Percentiles rank a stretch among this genome's conserved stretches.
Evolutionary conservation across 2,113 vertebrate species (phyloP).

Genomic region (Bettongia penicillata): DNA sequence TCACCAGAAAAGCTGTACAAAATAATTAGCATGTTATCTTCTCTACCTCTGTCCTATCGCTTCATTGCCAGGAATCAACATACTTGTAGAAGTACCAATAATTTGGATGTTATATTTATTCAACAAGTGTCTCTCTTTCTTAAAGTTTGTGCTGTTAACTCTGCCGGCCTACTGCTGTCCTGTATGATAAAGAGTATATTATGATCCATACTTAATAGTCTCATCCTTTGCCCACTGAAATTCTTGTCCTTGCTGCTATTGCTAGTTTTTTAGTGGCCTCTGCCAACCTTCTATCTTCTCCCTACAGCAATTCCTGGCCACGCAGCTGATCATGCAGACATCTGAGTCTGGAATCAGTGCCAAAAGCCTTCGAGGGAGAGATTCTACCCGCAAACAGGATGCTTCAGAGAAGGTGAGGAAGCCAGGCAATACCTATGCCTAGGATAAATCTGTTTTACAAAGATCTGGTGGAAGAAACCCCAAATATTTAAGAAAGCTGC

Average conservation of each 20-base stretch:
- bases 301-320: slow-evolving; percentile 97
- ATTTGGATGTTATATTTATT: not conserved
- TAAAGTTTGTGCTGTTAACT: not conserved
- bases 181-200: not conserved
- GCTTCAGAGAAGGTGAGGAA: slow-evolving; percentile 96
- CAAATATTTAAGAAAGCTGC: slow-evolving; percentile 55
- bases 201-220: not conserved
- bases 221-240: not conserved
- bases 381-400: slow-evolving; percentile 97
- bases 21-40: not conserved
- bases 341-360: slow-evolving; percentile 98
- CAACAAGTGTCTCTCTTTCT: not conserved
- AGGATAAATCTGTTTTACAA: slow-evolving; percentile 25
- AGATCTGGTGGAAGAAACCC: slow-evolving; percentile 58
- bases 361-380: slow-evolving; percentile 97
- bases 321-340: slow-evolving; percentile 99
- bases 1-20: not conserved
- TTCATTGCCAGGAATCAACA: slow-evolving; percentile 21
- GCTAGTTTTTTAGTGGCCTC: slow-evolving; percentile 22
- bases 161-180: slow-evolving; percentile 39
- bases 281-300: slow-evolving; percentile 58
- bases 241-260: not conserved
- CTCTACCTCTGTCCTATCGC: slow-evolving; percentile 17
- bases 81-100: slow-evolving; percentile 25
- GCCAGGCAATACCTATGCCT: slow-evolving; percentile 31